Base-by-base conservation (phyloP, 23 tunicate species). In the Corella eumyota region DNA sequence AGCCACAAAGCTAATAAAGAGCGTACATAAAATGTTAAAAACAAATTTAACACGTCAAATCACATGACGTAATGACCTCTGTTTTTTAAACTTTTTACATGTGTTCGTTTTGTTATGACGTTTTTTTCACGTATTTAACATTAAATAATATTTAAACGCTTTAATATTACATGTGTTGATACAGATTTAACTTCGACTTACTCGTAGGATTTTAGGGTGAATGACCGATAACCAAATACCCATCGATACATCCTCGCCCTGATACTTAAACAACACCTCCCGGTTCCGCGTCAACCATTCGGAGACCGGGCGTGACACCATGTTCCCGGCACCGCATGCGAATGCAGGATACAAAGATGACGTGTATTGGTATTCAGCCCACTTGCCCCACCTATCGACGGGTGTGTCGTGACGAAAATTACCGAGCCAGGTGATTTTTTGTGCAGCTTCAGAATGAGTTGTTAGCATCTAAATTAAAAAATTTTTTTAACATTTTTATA, bases 201-300 rank as follows among this genome's bases (percentile, higher is more conserved):
- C 73, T 29, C 32, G 73, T 30, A 68, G 9, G 22, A 56, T 2
- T 38, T 59, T 23, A 9, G 55, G 50, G 22, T 58, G 30, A 6
- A 61, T 19, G 28, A 47, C 69, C 30, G 78, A 47, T 30, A 72
- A 29, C 69, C 78, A 72, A 45, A 72, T 72, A 9, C 69, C 69
- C 60, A 72, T 61, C 11, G 78, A 72, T 21, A 72, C 69, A 49
- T 72, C 78, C 32, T 72, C 78, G n/a, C 78, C 78, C 62, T 72
- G 78, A 34, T 72, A 72, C 29, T 13, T 11, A 23, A 32, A 36
- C 46, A 72, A 40, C 25, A 22, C 9, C 23, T 47, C 15, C 7
- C n/a, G 27, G 51, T 72, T 72, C 17, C 9, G 0, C 4, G 69
- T 48, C 47, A 72, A 30, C 48, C 47, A 72, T 17, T 19, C 33